Evolutionary conservation across 2,888 invertebrate genomes (phyloP), one percentile per base, ranked within the genome.

Genomic region (Geotrupes spiniger): DNA sequence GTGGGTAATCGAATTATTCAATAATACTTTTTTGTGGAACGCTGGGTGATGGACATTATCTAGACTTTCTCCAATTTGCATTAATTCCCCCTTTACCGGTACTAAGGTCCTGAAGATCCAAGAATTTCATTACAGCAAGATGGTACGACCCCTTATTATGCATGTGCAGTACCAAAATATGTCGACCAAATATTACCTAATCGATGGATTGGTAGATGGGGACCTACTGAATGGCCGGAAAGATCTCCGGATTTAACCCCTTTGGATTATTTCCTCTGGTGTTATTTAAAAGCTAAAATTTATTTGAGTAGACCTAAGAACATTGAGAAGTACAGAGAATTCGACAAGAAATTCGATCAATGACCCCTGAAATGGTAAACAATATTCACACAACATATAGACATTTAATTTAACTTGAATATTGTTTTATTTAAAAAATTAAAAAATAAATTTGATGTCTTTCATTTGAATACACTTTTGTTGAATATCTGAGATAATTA

Each of bases 131-230:
- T 5, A 9, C 26, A 33, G 36, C 36, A 37, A 41, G 41, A 41
- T 21, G n/a, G 41, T 33, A 6, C 33, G 33, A 8, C 17, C 26
- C 42, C 42, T 39, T 16, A 42, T 42, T 42, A 42, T 39, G 33
- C 37, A 14, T 16, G 6, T 36, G 2, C 29, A 29, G 40, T 40
- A 21, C 40, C 11, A 10, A 26, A 40, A 27, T 40, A 40, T 27
- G 6, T 40, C 4, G 4, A 40, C 40, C 26, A 40, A 40, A 40
- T 16, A 40, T 40, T 40, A 25, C 26, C 40, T 27, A 31, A 14
- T 28, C 42, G 31, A 10, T 42, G 27, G 42, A 33, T 31, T 12
- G 42, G 42, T 11, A 31, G 31, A 31, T 14, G 42, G 9, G n/a
- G n/a, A n/a, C 10, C 38, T 10, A 16, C 15, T 16, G 17, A 38